Conservation (phyloP, 2,888 invertebrate species). For the Graphium colonna region DNA sequence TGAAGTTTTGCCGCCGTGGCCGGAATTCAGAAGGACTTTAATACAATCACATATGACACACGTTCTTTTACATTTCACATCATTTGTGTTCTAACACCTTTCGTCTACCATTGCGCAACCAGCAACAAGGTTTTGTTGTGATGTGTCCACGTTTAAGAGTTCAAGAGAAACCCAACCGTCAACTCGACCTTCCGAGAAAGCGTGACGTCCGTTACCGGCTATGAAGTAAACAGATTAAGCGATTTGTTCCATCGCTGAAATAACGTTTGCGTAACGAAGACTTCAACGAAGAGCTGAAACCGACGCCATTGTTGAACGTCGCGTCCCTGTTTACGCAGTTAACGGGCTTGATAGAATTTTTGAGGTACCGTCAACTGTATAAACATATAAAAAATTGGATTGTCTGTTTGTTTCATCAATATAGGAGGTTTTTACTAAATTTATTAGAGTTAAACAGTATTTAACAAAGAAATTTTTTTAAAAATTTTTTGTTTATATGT, state of each 20-base stretch:
- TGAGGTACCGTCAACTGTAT: too few species aligned
- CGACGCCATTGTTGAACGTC: background rate
- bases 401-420: too few species aligned
- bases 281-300: constrained; percentile 6
- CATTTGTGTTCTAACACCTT: background rate
- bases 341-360: background rate
- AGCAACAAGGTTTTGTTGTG: constrained; percentile 14
- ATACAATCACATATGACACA: too few species aligned
- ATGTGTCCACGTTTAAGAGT: constrained; percentile 29
- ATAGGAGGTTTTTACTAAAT: too few species aligned
- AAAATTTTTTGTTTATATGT: too few species aligned
- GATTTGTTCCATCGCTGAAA: constrained; percentile 17
- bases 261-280: constrained; percentile 16
- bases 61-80: too few species aligned
- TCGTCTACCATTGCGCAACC: constrained; percentile 6
- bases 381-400: too few species aligned
- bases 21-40: too few species aligned
- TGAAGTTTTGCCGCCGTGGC: too few species aligned
- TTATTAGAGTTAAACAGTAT: too few species aligned
- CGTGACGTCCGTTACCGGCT: constrained; percentile 39
- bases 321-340: too few species aligned
- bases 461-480: too few species aligned
- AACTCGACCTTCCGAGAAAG: constrained; percentile 56
- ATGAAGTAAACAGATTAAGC: constrained; percentile 28
- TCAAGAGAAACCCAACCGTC: constrained; percentile 32